phyloP scores from a whole-genome alignment of 1,140 invertebrate genomes.

The Manduca sexta region DNA sequence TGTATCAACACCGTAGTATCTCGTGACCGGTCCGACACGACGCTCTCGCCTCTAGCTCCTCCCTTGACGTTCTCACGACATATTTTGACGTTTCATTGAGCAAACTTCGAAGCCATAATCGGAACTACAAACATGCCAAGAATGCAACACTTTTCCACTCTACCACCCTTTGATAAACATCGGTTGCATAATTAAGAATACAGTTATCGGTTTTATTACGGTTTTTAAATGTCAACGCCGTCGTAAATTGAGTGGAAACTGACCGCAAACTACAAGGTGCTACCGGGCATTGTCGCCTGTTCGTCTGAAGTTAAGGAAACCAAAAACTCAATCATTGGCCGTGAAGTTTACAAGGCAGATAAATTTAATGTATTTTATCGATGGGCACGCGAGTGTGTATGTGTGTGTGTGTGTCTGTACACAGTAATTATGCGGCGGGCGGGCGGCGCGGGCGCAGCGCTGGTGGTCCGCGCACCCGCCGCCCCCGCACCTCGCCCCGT shows the following conservation, averaged over 20 bases:
- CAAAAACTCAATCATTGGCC: constrained; percentile 58
- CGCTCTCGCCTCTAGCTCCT: constrained; percentile 35
- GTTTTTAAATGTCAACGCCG: too few relatives aligned
- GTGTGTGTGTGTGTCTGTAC: constrained; percentile 48
- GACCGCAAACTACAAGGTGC: too few relatives aligned
- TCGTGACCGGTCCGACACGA: constrained; percentile 57
- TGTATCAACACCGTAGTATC: constrained; percentile 22
- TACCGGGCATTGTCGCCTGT: too few relatives aligned
- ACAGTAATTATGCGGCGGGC: constrained; percentile 65
- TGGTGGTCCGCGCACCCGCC: constrained; percentile 45
- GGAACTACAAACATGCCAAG: constrained; percentile 30
- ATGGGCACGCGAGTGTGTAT: constrained; percentile 22
- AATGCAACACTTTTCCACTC: constrained; percentile 29
- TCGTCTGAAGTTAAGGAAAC: neutral
- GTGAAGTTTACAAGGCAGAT: constrained; percentile 67
- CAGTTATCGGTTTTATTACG: too few relatives aligned
- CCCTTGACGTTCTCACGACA: constrained; percentile 57
- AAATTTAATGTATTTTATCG: constrained; percentile 62
- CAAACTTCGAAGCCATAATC: constrained; percentile 64
- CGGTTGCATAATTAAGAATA: too few relatives aligned
- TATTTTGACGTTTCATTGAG: constrained; percentile 68
- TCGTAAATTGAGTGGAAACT: too few relatives aligned
- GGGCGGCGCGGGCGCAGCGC: constrained; percentile 52
- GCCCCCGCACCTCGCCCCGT: constrained; percentile 14
- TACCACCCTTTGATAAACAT: neutral